phyloP scores from a whole-genome alignment of 2,888 invertebrate species.

The Cosmia pyralina region DNA sequence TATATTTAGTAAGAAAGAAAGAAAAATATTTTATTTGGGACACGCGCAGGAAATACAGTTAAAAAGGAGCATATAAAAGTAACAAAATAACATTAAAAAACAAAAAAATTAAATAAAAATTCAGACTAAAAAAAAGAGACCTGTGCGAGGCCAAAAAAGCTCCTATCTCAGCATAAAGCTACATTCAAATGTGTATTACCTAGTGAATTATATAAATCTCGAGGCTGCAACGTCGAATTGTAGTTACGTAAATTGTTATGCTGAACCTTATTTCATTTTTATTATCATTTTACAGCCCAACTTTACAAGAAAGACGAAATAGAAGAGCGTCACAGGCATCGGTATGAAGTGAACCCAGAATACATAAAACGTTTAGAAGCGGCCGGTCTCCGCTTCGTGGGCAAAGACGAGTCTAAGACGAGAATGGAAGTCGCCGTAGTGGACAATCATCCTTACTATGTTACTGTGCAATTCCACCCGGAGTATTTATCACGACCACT shows the following conservation, averaged over 20 bases:
- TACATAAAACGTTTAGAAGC: slow-evolving; percentile 94
- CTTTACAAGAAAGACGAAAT: slow-evolving; percentile 95
- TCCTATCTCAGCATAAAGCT: too few relatives aligned
- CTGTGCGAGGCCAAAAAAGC: too few relatives aligned
- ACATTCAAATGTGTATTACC: too few relatives aligned
- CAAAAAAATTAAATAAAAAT: too few relatives aligned
- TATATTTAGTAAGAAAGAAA: too few relatives aligned
- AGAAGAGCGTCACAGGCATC: slow-evolving; percentile 98
- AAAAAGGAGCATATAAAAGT: too few relatives aligned
- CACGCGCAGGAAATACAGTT: too few relatives aligned
- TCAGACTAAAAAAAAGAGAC: too few relatives aligned
- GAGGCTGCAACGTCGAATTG: neutral
- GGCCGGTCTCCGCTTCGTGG: slow-evolving; percentile 97
- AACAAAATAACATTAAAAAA: too few relatives aligned
- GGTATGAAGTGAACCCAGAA: slow-evolving; percentile 98
- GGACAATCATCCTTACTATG: slow-evolving; percentile 96
- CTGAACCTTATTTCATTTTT: neutral
- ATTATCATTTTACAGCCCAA: slow-evolving; percentile 86
- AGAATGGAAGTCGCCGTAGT: slow-evolving; percentile 99
- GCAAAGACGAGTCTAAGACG: slow-evolving; percentile 94
- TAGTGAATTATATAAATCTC: neutral
- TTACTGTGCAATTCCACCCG: slow-evolving; percentile 99
- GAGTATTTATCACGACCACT: slow-evolving; percentile 98
- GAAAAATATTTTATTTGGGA: too few relatives aligned
- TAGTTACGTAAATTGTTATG: neutral